Conservation (phyloP, 1,140 invertebrate genomes). For the Bombus affinis region DNA sequence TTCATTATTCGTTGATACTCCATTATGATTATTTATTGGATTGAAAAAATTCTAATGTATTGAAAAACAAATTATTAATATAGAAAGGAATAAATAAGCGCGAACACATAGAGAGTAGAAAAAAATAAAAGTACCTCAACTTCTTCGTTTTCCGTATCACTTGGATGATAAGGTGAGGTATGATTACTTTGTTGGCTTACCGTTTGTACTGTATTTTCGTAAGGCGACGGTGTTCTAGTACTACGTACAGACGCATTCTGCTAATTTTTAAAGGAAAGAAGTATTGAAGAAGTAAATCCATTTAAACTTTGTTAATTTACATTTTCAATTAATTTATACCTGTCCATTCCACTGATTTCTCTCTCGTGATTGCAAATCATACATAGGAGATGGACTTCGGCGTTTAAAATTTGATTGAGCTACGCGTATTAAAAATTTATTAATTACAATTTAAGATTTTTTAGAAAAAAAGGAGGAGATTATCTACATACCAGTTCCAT, state of each 20-base stretch:
- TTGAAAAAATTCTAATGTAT: slow-evolving; percentile 77
- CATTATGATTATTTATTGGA: slow-evolving; percentile 77
- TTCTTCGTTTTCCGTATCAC: slow-evolving; percentile 79
- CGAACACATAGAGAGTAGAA: neutral
- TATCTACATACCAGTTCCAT: slow-evolving; percentile 64
- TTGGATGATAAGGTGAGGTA: slow-evolving; percentile 75
- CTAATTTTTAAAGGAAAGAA: slow-evolving; percentile 62
- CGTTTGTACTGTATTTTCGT: slow-evolving; percentile 67
- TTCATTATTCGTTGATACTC: slow-evolving; percentile 62
- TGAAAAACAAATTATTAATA: slow-evolving; percentile 22
- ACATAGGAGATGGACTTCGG: slow-evolving; percentile 78
- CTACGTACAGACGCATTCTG: slow-evolving; percentile 67
- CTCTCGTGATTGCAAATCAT: slow-evolving; percentile 69
- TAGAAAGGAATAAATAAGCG: neutral
- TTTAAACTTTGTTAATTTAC: neutral
- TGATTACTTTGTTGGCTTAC: slow-evolving; percentile 70
- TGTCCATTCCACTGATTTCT: slow-evolving; percentile 76
- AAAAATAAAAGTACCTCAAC: slow-evolving; percentile 68
- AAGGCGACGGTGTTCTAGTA: slow-evolving; percentile 79
- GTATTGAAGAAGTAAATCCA: neutral
- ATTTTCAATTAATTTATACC: slow-evolving; percentile 58
- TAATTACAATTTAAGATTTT: neutral
- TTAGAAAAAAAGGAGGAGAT: neutral
- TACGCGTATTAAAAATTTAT: slow-evolving; percentile 52
- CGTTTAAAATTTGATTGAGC: slow-evolving; percentile 73